Base-by-base conservation (phyloP, 2,888 invertebrate species). In the Sympetrum striolatum region DNA sequence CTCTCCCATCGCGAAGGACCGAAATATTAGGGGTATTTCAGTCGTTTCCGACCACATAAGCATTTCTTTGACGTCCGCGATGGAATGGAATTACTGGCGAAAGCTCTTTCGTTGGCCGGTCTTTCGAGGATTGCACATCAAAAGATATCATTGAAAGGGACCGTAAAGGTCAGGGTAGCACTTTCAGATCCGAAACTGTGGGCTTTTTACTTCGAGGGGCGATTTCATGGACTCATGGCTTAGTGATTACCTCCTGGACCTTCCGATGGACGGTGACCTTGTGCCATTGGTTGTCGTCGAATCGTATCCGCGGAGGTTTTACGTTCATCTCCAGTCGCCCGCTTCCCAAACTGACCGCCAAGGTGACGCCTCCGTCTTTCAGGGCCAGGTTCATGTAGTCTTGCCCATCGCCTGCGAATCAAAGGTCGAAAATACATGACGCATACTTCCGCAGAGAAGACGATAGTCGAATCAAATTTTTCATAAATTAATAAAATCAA, bases 211-310 rank as follows among this genome's bases (percentile, higher is more conserved):
- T 25, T 25, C 25, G 3, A 73, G 73, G 3, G 73, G 73, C 15
- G 31, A 73, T 73, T 73, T 31, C 31, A 73, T 31, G 31, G 73
- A 25, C 15, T n/a, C 25, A 5, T n/a, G 6, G 12, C 73, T 12
- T 73, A 31, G 73, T 14, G 73, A 25, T 73, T 73, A 98, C 98
- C 96, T 98, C 98, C 94, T 98, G 98, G 92, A 98, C 97, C 93
- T 97, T 96, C 91, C 99, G 95, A 93, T 98, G 97, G 4, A 99
- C 97, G 90, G 97, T 96, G 90, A 99, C 96, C 94, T 97, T 98
- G 94, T 99, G 99, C 98, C 98, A 99, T 93, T 98, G 98, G 94
- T 98, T 98, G 94, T 99, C 99, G 93, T 99, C 98, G 94, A 99
- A 98, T 90, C 98, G 96, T 48, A 98, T 96, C 94, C 96, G 96